Evolutionary conservation across 2,113 vertebrate species (phyloP).

Genomic region (Piliocolobus tephrosceles): DNA sequence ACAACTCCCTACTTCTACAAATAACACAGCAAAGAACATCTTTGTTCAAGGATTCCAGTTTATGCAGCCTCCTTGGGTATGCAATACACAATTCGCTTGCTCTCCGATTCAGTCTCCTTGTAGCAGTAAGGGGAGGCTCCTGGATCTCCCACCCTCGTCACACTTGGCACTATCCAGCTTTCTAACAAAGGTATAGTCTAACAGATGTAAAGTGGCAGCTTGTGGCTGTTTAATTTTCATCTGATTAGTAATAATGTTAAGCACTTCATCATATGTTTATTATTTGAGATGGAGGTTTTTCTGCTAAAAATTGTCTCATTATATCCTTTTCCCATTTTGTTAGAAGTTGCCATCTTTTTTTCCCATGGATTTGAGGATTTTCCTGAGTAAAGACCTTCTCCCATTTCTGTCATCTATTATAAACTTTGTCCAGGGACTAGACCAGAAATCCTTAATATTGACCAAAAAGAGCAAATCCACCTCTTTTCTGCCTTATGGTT

Average conservation of each 20-base stretch:
- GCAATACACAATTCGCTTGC: background rate
- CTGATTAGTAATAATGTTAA: background rate
- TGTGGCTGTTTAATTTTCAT: background rate
- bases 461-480: background rate
- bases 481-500: background rate
- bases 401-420: background rate
- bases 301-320: background rate
- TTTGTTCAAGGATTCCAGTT: background rate
- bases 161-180: background rate
- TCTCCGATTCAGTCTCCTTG: background rate
- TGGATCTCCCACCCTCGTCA: background rate
- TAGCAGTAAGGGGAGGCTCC: background rate
- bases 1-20: background rate
- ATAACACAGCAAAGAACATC: background rate
- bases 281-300: background rate
- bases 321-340: background rate
- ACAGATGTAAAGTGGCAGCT: background rate
- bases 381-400: background rate
- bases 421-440: background rate
- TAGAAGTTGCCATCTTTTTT: background rate
- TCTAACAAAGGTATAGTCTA: background rate
- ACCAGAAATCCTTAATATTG: background rate
- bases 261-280: background rate
- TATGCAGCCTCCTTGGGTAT: fast-evolving
- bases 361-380: background rate